Base-by-base conservation (phyloP, 2,888 invertebrate species). In the Bedellia somnulentella region DNA sequence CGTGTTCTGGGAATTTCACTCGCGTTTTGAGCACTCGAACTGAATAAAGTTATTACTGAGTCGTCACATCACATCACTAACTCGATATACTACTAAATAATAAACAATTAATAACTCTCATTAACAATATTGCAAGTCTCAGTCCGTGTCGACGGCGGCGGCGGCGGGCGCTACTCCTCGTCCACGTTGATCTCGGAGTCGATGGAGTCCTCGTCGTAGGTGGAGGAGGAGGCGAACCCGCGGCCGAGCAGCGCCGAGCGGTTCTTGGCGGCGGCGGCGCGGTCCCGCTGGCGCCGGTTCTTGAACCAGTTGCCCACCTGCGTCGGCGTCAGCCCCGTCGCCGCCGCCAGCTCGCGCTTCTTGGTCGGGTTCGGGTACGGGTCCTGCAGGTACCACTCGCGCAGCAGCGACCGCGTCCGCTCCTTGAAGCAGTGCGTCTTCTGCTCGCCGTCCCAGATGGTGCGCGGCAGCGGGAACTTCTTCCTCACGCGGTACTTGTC, bases 371-470 rank as follows among this genome's bases (percentile, higher is more conserved):
- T 94, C 24, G 99, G 99, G 75, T 98, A 99, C 9, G 95, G 95
- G 73, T 97, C 97, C 73, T 95, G 93, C 32, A 97, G 84, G 67
- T 99, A 99, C 95, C 97, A 98, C 78, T 99, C 98, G 37, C 98
- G 78, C 42, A 99, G 80, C 43, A 97, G 79, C 47, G 93, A 93
- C 44, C 98, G 77, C 54, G 99, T 98, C 40, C 96, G 78, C 75
- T 99, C 91, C 70, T 98, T 99, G 80, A 99, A 99, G 73, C 99
- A 99, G 71, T 99, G 99, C 58, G 94, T 95, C 44, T 97, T 99
- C 77, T 99, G 98, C 63, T 99, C 99, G 35, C 99, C 99, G 67
- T 99, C 99, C 99, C 99, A 99, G 52, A 99, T 99, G 37, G 98
- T 98, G 46, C 95, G 79, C 31, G 98, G 97, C 51, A 98, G 76